Evolutionary conservation across 2,888 invertebrate species (phyloP), one percentile per base, ranked within the genome.

Genomic region (Rotaria magnacalcarata): DNA sequence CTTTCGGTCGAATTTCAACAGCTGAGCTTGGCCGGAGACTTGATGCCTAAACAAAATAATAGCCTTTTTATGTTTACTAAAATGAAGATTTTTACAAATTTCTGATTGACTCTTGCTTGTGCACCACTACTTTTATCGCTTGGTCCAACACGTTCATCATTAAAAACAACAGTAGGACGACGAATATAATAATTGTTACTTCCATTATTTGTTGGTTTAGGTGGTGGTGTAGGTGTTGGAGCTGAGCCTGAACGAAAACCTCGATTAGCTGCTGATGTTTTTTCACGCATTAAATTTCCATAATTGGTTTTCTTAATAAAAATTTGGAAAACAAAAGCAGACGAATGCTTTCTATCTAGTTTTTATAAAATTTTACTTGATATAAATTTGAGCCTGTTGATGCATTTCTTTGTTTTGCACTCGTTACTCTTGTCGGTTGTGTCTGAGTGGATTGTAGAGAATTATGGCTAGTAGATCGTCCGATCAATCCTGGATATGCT

Each of bases 101-200:
- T 80, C n/a, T 80, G 43, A 47, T 80, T 80, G 7, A 80, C 80
- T 43, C n/a, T 80, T 80, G 80, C 80, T 80, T 80, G 80, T 80
- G 80, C 47, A 47, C 80, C 80, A 80, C 21, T 80, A n/a, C 80
- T 80, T 47, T 80, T 47, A 24, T 43, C 47, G n/a, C 47, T 47
- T 47, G 47, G 43, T 14, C 80, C 80, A 41, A 34, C 3, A 27
- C 67, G 67, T 34, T 67, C 67, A 67, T 67, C 67, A 67, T 67
- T 67, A 24, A 80, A 80, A 11, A 80, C 80, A n/a, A 47, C 80
- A 3, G 80, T 80, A 47, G 80, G 80, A 47, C 80, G 80, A n/a
- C 47, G 43, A 10, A 47, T n/a, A 80, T 80, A 80, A 47, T 24
- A 10, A 47, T 47, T 47, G 21, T 24, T 21, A 24, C 0, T 24